A percentile compares a stretch with the other conserved stretches of the same genome.
phyloP scores from a whole-genome alignment of 1,140 invertebrate genomes.

The Drosophila pseudoananassae region DNA sequence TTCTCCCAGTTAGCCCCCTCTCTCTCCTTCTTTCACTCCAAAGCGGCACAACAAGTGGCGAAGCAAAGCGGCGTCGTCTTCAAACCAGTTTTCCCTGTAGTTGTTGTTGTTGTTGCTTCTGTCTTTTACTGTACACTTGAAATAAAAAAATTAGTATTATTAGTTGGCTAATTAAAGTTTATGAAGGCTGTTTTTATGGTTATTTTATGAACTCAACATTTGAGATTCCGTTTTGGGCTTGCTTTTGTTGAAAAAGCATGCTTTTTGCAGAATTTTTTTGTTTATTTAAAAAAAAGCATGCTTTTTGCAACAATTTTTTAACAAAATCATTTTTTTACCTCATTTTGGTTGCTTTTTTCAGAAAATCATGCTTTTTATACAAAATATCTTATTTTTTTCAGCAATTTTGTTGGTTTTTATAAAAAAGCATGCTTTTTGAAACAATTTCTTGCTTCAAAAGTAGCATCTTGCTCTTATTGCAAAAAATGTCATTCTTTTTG shows the following conservation, averaged over 20 bases:
- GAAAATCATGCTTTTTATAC: no score
- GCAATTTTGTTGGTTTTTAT: no score
- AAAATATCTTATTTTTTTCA: no score
- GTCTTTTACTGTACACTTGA: constrained; percentile 15
- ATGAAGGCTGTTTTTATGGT: no score
- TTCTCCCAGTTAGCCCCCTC: constrained; percentile 18
- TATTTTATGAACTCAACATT: no score
- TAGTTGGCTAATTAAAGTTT: neutral
- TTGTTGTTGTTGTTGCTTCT: constrained; percentile 50
- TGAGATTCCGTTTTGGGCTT: neutral
- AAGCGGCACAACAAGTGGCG: constrained; percentile 41
- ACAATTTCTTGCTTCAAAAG: no score
- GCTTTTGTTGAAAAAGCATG: neutral
- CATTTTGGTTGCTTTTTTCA: no score
- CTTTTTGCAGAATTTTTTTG: neutral
- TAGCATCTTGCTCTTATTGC: neutral
- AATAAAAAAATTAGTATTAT: neutral
- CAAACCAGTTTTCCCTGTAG: constrained; percentile 65
- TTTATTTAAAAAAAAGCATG: neutral
- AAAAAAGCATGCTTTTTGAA: no score
- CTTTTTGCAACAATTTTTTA: neutral
- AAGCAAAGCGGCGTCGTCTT: constrained; percentile 60
- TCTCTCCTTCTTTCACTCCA: constrained; percentile 19
- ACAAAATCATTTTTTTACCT: no score
- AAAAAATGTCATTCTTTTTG: neutral